Evolutionary conservation across 2,888 invertebrate genomes (phyloP).

Genomic region (Troides helena): DNA sequence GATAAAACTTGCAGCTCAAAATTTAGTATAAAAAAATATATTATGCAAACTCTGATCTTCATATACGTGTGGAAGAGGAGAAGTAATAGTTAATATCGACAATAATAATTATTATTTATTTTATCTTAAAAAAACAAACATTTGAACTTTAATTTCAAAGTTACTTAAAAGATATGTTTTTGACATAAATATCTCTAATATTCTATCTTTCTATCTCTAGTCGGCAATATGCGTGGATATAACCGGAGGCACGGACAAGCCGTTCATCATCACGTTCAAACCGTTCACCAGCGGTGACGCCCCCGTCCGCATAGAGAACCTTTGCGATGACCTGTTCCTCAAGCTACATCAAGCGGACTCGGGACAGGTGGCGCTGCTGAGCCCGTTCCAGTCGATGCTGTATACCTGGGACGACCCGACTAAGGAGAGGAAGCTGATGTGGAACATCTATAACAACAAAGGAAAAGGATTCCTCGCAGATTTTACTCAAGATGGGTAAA

Average conservation of each 20-base stretch:
- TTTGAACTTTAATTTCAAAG: too few relatives aligned
- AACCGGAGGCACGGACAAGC: slow-evolving; percentile 85
- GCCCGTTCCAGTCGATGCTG: slow-evolving; percentile 86
- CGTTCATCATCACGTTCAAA: slow-evolving; percentile 87
- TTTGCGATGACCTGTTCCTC: slow-evolving; percentile 89
- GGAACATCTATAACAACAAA: slow-evolving; percentile 91
- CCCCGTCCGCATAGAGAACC: slow-evolving; percentile 90
- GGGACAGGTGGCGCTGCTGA: slow-evolving; percentile 85
- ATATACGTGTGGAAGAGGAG: too few relatives aligned
- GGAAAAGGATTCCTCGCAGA: slow-evolving; percentile 86
- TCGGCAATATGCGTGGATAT: slow-evolving; percentile 86
- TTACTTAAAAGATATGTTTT: too few relatives aligned
- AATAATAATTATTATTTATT: too few relatives aligned
- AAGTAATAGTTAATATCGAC: too few relatives aligned
- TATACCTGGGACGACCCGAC: slow-evolving; percentile 94
- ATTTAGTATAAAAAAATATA: too few relatives aligned
- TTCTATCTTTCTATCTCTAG: slow-evolving; percentile 51
- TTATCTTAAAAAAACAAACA: too few relatives aligned
- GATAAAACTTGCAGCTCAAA: too few relatives aligned
- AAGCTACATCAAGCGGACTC: slow-evolving; percentile 84
- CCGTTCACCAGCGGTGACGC: slow-evolving; percentile 89
- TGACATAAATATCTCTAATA: not conserved
- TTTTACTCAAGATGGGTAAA: slow-evolving; percentile 84
- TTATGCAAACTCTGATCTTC: too few relatives aligned
- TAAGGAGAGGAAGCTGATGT: slow-evolving; percentile 84